Percentiles rank a stretch among this genome's conserved stretches.
Conservation (phyloP, 2,797 vertebrate genomes). For the Eospalax fontanierii region DNA sequence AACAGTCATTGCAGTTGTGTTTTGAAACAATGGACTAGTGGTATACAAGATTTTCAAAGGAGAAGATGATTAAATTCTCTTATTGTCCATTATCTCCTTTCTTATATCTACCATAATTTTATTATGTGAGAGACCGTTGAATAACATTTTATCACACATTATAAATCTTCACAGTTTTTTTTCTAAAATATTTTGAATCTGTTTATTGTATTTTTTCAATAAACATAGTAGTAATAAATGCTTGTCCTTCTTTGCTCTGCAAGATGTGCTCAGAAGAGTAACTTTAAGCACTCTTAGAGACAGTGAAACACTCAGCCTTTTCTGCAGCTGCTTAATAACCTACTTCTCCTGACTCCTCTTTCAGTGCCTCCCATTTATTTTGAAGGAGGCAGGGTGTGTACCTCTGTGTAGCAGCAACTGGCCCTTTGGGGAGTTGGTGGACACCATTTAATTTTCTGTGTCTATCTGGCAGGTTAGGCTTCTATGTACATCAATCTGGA, state of each 20-base stretch:
- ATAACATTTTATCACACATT: not conserved
- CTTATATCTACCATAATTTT: not conserved
- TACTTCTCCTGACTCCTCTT: not conserved
- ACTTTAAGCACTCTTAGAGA: not conserved
- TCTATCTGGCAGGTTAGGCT: conserved; percentile 23
- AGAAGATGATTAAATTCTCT: not conserved
- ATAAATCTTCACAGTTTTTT: not conserved
- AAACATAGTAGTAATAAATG: not conserved
- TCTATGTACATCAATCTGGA: conserved; percentile 35
- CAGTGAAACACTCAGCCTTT: not conserved
- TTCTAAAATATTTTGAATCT: not conserved
- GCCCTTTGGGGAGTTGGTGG: not conserved
- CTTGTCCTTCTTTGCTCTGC: not conserved
- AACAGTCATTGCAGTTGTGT: not conserved
- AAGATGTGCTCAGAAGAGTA: not conserved
- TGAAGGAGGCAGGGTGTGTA: conserved; percentile 1
- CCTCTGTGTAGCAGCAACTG: not conserved
- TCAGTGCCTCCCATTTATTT: not conserved
- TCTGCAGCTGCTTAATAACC: not conserved
- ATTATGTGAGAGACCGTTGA: not conserved
- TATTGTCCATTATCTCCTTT: not conserved
- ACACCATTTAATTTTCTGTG: conserved; percentile 40
- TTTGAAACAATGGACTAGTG: not conserved
- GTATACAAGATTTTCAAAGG: not conserved
- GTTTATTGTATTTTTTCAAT: not conserved